Percentiles rank a stretch among this genome's conserved stretches.
These are phyloP conservation scores for Crotophaga sulcirostris DNA, from an alignment of 2,113 vertebrate genomes.

Conservation along the genomic window DNA sequence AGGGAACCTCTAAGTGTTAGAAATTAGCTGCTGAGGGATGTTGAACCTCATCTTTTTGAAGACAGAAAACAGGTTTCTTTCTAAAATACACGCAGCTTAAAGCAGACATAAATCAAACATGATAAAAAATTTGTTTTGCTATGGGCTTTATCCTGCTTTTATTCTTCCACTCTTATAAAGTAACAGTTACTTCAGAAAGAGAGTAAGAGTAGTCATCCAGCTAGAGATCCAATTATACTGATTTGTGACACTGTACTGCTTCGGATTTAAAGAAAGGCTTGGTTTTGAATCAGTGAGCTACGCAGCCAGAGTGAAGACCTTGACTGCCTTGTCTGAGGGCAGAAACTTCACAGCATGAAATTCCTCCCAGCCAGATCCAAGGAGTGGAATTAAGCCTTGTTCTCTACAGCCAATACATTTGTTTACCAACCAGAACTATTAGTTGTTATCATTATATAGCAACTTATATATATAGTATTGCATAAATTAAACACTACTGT, in stretches of 20 bases:
- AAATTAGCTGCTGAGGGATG: conserved; percentile 71
- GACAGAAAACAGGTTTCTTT: conserved; percentile 58
- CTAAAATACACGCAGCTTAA: conserved; percentile 61
- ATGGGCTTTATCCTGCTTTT: conserved; percentile 61
- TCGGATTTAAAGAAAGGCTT: not conserved
- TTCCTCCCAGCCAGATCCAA: not conserved
- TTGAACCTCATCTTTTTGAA: conserved; percentile 58
- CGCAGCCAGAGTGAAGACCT: not conserved
- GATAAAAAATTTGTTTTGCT: conserved; percentile 59
- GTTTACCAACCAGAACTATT: not conserved
- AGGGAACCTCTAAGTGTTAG: conserved; percentile 69
- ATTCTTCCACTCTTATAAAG: conserved; percentile 29
- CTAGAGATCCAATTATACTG: conserved; percentile 1
- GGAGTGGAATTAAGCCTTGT: not conserved
- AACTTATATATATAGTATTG: not conserved
- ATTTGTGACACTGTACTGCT: not conserved
- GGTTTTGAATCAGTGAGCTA: not conserved
- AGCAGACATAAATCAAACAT: conserved; percentile 70
- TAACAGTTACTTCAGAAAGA: not conserved
- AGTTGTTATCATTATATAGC: not conserved
- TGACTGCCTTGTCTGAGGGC: not conserved
- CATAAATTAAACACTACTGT: too few relatives aligned
- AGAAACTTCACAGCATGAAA: not conserved
- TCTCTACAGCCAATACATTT: not conserved
- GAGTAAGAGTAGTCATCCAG: conserved; percentile 2